Base-by-base conservation (phyloP, 2,888 invertebrate species). In the Hypomecis punctinalis region DNA sequence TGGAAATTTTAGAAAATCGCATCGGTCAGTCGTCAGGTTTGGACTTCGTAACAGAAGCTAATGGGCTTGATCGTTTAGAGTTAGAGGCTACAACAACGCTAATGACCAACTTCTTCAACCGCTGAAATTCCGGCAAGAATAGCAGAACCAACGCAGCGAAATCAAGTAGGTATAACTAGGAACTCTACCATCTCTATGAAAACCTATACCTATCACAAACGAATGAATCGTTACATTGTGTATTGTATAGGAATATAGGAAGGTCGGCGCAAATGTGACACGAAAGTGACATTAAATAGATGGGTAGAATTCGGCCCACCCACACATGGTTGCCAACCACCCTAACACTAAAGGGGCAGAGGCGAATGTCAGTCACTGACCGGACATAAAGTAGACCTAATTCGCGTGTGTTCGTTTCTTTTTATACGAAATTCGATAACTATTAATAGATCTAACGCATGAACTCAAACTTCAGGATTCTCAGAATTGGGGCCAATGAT, bases 401-500 rank as follows among this genome's bases (percentile, higher is more conserved):
- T 80, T 85, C 80, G 79, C 81, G 78, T 80, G 57, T 54, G 47
- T 76, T 77, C 81, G 74, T 76, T 82, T 81, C 77, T 77, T 83
- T 82, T 71, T 72, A 79, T 74, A 74, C 63, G 70, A 76, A 76
- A 79, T 75, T 71, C 71, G 71, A 71, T 69, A 58, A 76, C 77
- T 88, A 88, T 90, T 87, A 84, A 82, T 87, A 89, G 86, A 81
- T 77, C 67, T 48, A 46, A 53, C 64, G 56, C 60, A 61, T 57
- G 53, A 56, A 57, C 57, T 61, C 61, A 61, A 66, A 66, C 57
- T 65, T 63, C 60, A 66, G 61, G 67, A 81, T 82, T 80, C 72
- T 74, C 75, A 74, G 78, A 78, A 89, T 83, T 76, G 82, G 77
- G 85, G 85, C 80, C 84, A 83, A 80, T 76, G 73, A 80, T 81